Conservation (phyloP, 2,113 vertebrate genomes). For the Alouatta palliata region DNA sequence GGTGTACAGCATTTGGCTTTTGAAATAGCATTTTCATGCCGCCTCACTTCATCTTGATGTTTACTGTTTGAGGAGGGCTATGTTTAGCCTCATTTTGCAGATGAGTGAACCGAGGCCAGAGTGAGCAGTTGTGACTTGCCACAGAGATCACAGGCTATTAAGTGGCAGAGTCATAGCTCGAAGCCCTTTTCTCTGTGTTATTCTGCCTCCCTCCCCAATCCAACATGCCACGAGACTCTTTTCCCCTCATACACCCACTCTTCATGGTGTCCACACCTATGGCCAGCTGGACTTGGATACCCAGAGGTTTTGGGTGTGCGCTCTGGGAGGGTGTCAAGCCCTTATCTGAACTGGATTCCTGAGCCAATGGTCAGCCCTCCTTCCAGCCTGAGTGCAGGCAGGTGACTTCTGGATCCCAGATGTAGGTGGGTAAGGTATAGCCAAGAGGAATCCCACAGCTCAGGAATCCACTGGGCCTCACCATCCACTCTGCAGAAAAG, state of each 20-base stretch:
- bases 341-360: not conserved
- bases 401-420: not conserved
- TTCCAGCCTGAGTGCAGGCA: not conserved
- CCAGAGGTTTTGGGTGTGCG: not conserved
- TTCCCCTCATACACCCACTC: not conserved
- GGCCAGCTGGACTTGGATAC: not conserved
- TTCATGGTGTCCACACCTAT: fast-evolving
- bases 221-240: not conserved
- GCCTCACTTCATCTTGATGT: not conserved
- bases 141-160: not conserved
- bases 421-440: no score
- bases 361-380: not conserved
- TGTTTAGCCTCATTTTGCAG: not conserved
- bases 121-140: not conserved
- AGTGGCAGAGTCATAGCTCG: not conserved
- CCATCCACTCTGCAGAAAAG: not conserved
- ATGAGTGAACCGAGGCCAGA: not conserved
- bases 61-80: not conserved
- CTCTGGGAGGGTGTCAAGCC: not conserved
- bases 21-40: not conserved
- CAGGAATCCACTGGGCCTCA: not conserved
- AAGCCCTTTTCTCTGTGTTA: not conserved
- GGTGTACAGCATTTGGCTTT: not conserved
- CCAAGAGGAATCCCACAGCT: not conserved
- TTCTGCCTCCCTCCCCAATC: not conserved